Evolutionary conservation across 2,888 invertebrate species (phyloP).

Genomic region (Brachynemurus nebulosus): DNA sequence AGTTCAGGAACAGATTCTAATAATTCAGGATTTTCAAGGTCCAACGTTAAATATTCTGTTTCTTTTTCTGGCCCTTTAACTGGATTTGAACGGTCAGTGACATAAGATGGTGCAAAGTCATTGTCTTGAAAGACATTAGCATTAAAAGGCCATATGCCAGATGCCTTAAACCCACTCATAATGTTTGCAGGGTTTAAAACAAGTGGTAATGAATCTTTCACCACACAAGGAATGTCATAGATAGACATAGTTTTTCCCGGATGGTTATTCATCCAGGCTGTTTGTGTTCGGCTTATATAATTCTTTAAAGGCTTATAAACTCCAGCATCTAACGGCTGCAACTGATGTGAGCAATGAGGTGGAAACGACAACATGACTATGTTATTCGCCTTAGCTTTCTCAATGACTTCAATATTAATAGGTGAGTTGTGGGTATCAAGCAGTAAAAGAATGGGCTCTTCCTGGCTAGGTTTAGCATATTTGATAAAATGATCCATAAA

Average conservation of each 20-base stretch:
- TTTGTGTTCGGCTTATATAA: neutral
- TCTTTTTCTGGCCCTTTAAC: too few species aligned
- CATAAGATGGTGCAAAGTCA: neutral
- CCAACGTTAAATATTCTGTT: too few species aligned
- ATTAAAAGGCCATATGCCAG: neutral
- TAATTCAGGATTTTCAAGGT: too few species aligned
- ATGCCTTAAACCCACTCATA: neutral
- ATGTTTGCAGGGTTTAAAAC: neutral
- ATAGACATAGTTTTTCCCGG: neutral
- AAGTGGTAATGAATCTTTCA: neutral
- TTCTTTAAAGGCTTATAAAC: neutral
- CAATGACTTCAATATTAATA: neutral
- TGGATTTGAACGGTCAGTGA: neutral
- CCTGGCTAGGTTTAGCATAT: neutral
- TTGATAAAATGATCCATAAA: slow-evolving; percentile 7
- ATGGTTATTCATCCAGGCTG: neutral
- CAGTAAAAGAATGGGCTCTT: neutral
- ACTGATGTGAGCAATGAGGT: neutral
- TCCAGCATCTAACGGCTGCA: neutral
- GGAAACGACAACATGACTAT: neutral
- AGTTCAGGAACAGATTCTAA: too few species aligned
- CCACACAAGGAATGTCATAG: neutral
- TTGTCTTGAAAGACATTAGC: neutral
- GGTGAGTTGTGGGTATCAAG: neutral
- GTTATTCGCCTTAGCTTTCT: neutral